A percentile compares a stretch with the other conserved stretches of the same genome.
Evolutionary conservation across 2,113 vertebrate genomes (phyloP).

Genomic region (Microtus richardsoni): DNA sequence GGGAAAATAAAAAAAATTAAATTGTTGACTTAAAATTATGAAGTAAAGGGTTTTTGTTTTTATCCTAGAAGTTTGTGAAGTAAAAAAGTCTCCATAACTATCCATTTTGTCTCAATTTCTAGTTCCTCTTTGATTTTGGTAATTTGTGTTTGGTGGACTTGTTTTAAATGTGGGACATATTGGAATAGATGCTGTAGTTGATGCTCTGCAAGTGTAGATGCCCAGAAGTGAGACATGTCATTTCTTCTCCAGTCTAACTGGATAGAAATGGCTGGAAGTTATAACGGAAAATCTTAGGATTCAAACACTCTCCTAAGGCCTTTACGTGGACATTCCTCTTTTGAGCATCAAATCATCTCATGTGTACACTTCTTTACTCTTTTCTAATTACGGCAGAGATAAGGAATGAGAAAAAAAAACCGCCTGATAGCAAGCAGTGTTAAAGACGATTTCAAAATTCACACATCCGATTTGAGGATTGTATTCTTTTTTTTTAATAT

Average conservation of each 20-base stretch:
- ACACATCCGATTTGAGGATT: background rate
- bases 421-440: background rate
- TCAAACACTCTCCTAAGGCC: background rate
- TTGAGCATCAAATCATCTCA: background rate
- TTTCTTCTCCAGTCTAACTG: background rate
- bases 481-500: too few species aligned
- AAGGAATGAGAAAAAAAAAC: background rate
- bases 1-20: background rate
- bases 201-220: background rate
- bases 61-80: background rate
- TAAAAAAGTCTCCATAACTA: background rate
- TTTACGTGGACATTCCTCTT: background rate
- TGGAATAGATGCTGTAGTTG: background rate
- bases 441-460: background rate
- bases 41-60: background rate
- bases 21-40: background rate
- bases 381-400: conserved; percentile 21
- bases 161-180: background rate
- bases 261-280: background rate
- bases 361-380: background rate
- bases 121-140: background rate
- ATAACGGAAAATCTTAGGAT: background rate
- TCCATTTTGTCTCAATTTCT: background rate
- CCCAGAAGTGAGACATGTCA: background rate
- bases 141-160: background rate